A percentile compares a stretch with the other conserved stretches of the same genome.
Evolutionary conservation across 2,797 vertebrate species (phyloP).

Genomic region (Microcaecilia unicolor): DNA sequence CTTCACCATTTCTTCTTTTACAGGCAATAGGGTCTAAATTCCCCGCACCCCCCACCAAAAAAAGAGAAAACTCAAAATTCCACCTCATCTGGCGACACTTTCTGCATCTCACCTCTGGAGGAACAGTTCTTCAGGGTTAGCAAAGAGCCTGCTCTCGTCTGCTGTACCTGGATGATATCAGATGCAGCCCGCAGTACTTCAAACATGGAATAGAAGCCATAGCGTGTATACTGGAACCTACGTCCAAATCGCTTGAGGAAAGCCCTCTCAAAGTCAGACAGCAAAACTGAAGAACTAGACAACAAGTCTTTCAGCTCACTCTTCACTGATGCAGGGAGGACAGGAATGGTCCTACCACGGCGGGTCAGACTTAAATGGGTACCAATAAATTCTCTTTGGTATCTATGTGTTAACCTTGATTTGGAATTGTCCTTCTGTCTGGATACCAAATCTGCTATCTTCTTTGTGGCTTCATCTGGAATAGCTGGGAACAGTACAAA

Average conservation of each 20-base stretch:
- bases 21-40: too few species aligned
- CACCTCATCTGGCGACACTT: slow-evolving; percentile 10
- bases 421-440: slow-evolving; percentile 52
- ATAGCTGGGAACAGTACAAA: too few species aligned
- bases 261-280: slow-evolving; percentile 63
- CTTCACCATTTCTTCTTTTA: too few species aligned
- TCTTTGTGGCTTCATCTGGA: slow-evolving; percentile 64
- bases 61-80: slow-evolving; percentile 15
- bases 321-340: slow-evolving; percentile 62
- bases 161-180: slow-evolving; percentile 61
- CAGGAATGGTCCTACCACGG: slow-evolving; percentile 34
- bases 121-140: slow-evolving; percentile 49
- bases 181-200: slow-evolving; percentile 64
- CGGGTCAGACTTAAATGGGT: slow-evolving; percentile 31
- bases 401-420: too few species aligned
- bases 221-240: slow-evolving; percentile 52
- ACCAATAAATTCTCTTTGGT: not conserved
- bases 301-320: slow-evolving; percentile 72
- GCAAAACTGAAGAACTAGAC: slow-evolving; percentile 58
- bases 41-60: accelerated
- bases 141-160: slow-evolving; percentile 65
- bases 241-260: slow-evolving; percentile 64
- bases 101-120: slow-evolving; percentile 9
- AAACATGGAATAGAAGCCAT: slow-evolving; percentile 69
- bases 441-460: slow-evolving; percentile 67